phyloP scores from a whole-genome alignment of 2,797 vertebrate species.

The Myiotriccus ornatus region DNA sequence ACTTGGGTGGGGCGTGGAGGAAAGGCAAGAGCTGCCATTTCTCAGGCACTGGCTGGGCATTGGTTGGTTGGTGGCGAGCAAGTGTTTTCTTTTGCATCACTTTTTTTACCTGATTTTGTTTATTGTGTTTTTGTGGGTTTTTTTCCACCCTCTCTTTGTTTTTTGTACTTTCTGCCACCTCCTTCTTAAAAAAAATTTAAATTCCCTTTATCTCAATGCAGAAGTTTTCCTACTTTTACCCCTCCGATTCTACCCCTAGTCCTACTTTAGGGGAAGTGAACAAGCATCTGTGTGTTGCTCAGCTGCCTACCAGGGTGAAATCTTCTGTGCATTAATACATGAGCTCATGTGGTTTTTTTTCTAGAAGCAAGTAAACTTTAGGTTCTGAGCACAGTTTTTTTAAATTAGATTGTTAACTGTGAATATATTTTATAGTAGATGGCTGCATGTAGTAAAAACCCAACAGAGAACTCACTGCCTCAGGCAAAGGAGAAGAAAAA shows the following conservation, averaged over 20 bases:
- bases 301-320: not conserved
- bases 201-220: not conserved
- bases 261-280: not conserved
- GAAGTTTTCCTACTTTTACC: not conserved
- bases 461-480: not conserved
- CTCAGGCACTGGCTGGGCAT: not conserved
- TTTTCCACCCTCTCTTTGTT: rapidly evolving
- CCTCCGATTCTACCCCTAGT: not conserved
- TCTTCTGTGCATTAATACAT: not conserved
- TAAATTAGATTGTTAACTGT: not conserved
- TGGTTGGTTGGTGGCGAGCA: not conserved
- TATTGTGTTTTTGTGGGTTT: not conserved
- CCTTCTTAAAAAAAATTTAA: not conserved
- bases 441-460: not conserved
- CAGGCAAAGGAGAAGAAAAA: not conserved
- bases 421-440: not conserved
- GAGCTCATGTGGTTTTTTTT: not conserved
- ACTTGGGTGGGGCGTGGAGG: not conserved
- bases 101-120: not conserved
- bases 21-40: not conserved
- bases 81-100: not conserved
- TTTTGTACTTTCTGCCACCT: rapidly evolving
- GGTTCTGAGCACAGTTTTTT: not conserved
- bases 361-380: not conserved
- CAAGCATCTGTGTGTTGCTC: not conserved